phyloP scores from a whole-genome alignment of 1,140 invertebrate species.

The Drosophila burlai region DNA sequence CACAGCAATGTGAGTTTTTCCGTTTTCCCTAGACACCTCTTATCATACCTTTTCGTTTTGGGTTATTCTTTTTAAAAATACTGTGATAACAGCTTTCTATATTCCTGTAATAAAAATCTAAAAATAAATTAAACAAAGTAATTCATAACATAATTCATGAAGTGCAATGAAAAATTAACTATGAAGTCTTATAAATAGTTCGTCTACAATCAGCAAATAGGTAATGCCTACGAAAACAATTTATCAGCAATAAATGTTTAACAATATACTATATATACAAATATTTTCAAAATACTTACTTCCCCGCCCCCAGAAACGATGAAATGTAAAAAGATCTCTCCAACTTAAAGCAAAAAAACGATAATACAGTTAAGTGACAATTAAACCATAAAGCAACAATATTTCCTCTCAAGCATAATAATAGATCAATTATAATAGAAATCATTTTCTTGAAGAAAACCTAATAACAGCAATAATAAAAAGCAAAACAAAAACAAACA shows the following conservation, averaged over 20 bases:
- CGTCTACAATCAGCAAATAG: slow-evolving; percentile 57
- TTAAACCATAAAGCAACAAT: slow-evolving; percentile 33
- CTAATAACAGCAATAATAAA: slow-evolving; percentile 64
- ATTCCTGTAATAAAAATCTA: slow-evolving; percentile 38
- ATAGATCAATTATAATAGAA: slow-evolving; percentile 62
- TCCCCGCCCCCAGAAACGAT: slow-evolving; percentile 8
- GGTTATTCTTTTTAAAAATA: slow-evolving; percentile 59
- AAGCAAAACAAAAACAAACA: slow-evolving; percentile 51
- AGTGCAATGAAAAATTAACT: slow-evolving; percentile 36
- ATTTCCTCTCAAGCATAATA: slow-evolving; percentile 48
- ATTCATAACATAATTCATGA: slow-evolving; percentile 10
- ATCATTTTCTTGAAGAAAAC: slow-evolving; percentile 47
- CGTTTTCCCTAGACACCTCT: neutral
- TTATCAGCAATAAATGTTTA: slow-evolving; percentile 37
- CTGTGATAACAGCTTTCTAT: slow-evolving; percentile 80
- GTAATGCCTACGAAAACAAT: slow-evolving; percentile 42
- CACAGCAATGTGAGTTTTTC: slow-evolving; percentile 5
- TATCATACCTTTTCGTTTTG: slow-evolving; percentile 8
- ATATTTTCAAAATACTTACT: slow-evolving; percentile 37
- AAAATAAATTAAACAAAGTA: slow-evolving; percentile 12
- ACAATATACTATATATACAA: slow-evolving; percentile 42
- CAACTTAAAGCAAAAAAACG: slow-evolving; percentile 10
- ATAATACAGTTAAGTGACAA: slow-evolving; percentile 47
- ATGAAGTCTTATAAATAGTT: slow-evolving; percentile 41
- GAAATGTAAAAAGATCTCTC: slow-evolving; percentile 26